These are phyloP conservation scores for Drosophila paramelanica DNA, from an alignment of 2,888 invertebrate genomes.

Conservation along the genomic window DNA sequence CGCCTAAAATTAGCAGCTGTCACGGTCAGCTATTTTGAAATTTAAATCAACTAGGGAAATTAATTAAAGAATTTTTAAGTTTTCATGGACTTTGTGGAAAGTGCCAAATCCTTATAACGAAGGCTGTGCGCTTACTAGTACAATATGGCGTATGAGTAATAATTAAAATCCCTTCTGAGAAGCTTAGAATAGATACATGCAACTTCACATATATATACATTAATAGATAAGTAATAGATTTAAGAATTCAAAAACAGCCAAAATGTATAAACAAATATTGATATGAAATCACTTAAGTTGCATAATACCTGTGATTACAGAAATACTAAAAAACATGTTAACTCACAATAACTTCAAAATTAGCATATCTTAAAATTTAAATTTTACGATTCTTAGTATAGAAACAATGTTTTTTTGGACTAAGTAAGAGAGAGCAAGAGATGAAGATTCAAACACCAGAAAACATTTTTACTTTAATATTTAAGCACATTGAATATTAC, in stretches of 20 bases:
- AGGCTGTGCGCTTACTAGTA: too few relatives aligned
- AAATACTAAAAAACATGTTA: too few relatives aligned
- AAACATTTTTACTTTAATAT: too few relatives aligned
- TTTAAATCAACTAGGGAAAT: constrained; percentile 11
- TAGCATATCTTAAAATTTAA: too few relatives aligned
- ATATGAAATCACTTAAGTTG: not conserved
- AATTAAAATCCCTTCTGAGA: not conserved
- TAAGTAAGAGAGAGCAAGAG: too few relatives aligned
- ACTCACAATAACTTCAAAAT: too few relatives aligned
- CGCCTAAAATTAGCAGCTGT: constrained; percentile 45
- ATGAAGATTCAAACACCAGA: too few relatives aligned
- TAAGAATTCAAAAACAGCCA: not conserved
- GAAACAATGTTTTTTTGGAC: too few relatives aligned
- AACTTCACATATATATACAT: not conserved
- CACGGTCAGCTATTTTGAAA: constrained; percentile 20
- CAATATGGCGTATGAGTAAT: not conserved
- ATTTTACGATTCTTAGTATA: too few relatives aligned
- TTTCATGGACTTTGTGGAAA: constrained; percentile 3
- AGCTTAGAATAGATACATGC: not conserved
- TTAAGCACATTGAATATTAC: too few relatives aligned
- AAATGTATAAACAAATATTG: not conserved
- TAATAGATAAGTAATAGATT: not conserved
- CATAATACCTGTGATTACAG: not conserved
- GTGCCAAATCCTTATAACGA: not conserved
- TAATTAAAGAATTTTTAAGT: not conserved